Conservation (phyloP, 2,797 vertebrate genomes). For the Dendrocincla fuliginosa region DNA sequence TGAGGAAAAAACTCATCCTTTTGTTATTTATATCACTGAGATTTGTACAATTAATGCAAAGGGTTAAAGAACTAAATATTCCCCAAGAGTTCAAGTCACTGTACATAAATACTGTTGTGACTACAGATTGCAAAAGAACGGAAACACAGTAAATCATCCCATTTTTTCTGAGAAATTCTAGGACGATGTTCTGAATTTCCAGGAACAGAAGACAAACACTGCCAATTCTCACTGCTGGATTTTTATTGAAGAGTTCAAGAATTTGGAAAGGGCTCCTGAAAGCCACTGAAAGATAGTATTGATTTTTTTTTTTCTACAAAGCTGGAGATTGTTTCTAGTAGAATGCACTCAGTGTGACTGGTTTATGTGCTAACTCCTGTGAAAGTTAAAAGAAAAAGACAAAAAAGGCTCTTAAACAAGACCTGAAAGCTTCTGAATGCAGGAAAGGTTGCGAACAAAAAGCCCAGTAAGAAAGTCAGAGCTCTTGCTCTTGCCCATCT, state of each 20-base stretch:
- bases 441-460: neutral
- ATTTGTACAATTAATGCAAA: neutral
- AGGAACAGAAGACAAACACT: conserved; percentile 82
- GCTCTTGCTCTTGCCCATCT: neutral
- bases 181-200: conserved; percentile 89
- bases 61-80: conserved; percentile 62
- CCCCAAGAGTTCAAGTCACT: conserved; percentile 64
- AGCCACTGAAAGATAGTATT: conserved; percentile 33
- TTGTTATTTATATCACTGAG: neutral
- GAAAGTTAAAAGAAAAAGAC: neutral
- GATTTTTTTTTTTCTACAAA: conserved; percentile 41
- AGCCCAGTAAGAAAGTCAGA: neutral
- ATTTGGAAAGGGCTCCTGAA: conserved; percentile 60
- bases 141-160: conserved; percentile 88
- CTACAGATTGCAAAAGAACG: conserved; percentile 79
- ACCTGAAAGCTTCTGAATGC: neutral
- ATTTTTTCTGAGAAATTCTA: conserved; percentile 93
- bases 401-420: neutral
- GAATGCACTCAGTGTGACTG: neutral
- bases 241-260: conserved; percentile 67
- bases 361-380: conserved; percentile 1
- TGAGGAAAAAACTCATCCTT: neutral
- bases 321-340: conserved; percentile 19
- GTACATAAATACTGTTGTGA: conserved; percentile 68
- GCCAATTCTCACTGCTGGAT: conserved; percentile 79